Evolutionary conservation across 1,140 invertebrate genomes (phyloP).

Genomic region (Caligus rogercresseyi): DNA sequence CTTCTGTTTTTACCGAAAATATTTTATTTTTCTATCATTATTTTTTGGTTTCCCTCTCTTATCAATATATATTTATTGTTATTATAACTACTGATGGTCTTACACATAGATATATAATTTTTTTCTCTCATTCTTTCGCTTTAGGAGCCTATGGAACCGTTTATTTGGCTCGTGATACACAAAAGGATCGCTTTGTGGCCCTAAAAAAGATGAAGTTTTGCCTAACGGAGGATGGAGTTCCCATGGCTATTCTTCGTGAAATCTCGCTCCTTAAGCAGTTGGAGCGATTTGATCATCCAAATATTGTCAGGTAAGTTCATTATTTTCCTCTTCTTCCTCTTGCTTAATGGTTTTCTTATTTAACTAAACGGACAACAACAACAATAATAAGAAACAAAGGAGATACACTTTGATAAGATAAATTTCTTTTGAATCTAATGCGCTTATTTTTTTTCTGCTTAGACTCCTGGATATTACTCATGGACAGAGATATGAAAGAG

Average conservation of each 20-base stretch:
- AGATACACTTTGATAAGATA: background rate
- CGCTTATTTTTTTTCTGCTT: constrained; percentile 32
- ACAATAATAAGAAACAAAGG: no score
- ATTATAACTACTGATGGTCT: no score
- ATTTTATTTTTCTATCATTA: no score
- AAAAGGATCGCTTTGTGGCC: constrained; percentile 57
- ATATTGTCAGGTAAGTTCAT: constrained; percentile 61
- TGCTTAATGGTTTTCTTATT: no score
- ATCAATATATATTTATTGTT: no score
- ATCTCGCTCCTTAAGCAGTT: constrained; percentile 1
- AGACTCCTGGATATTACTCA: constrained; percentile 76
- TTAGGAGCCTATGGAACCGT: constrained; percentile 81
- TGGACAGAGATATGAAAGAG: constrained; percentile 47
- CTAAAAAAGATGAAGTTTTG: constrained; percentile 75
- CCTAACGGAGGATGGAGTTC: constrained; percentile 67
- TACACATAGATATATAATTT: no score
- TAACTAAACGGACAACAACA: no score
- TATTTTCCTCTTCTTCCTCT: background rate
- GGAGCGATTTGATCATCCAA: constrained; percentile 26
- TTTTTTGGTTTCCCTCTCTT: no score
- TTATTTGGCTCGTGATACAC: constrained; percentile 61
- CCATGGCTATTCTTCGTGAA: constrained; percentile 27
- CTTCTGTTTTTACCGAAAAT: no score
- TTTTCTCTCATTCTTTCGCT: no score
- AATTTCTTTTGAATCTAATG: background rate